phyloP scores from a whole-genome alignment of 2,888 invertebrate species.

The Charanyca ferruginea region DNA sequence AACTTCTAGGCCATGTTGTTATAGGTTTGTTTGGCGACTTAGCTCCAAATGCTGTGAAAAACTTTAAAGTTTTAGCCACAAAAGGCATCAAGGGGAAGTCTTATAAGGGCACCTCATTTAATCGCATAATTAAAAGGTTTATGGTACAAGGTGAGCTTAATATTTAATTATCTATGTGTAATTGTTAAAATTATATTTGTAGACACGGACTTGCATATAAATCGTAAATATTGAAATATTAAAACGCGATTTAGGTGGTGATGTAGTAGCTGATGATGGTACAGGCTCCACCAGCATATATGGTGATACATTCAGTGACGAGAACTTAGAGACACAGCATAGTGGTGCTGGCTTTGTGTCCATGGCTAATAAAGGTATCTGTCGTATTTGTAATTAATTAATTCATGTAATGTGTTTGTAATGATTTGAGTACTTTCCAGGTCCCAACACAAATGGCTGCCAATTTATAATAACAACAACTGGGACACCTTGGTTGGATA shows the following conservation, averaged over 20 bases:
- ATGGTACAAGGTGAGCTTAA: constrained; percentile 96
- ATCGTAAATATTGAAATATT: not conserved
- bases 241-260: constrained; percentile 92
- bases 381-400: not conserved
- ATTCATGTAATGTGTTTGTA: constrained; percentile 16
- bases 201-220: not conserved
- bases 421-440: constrained; percentile 77
- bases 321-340: constrained; percentile 95
- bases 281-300: constrained; percentile 96
- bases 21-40: constrained; percentile 97
- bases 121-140: constrained; percentile 96
- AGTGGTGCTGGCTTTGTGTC: constrained; percentile 96
- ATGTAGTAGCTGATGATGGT: constrained; percentile 95
- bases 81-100: constrained; percentile 94
- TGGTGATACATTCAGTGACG: constrained; percentile 96
- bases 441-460: constrained; percentile 97
- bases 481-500: constrained; percentile 97
- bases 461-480: constrained; percentile 98
- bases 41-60: constrained; percentile 96
- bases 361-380: constrained; percentile 96
- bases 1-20: constrained; percentile 94
- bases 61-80: constrained; percentile 96
- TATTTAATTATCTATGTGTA: not conserved
- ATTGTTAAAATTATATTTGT: not conserved
- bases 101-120: constrained; percentile 95